Base-by-base conservation (phyloP, 1,140 invertebrate genomes). In the Bombus pyrosoma region DNA sequence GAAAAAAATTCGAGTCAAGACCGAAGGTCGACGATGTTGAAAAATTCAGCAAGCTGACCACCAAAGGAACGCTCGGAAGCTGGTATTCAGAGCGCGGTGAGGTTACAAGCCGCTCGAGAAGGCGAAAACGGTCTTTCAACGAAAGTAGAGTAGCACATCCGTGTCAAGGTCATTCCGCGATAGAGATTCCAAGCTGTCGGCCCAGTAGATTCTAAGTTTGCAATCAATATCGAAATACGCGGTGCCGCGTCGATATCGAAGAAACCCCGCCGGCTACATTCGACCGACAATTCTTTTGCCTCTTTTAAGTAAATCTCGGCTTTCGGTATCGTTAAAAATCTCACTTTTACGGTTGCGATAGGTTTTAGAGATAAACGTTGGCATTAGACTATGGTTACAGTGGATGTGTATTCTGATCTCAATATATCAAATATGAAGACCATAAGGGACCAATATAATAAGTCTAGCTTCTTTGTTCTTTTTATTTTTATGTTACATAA, bases 181-280 rank as follows among this genome's bases (percentile, higher is more conserved):
- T 88, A 86, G 86, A 90, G 83, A 90, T 90, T 90, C 86, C 59
- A 62, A 75, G 37, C 71, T 41, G n/a, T 34, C 47, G 12, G 28
- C 34, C 64, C 62, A 43, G 59, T 57, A 57, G 86, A 90, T 83
- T 90, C 81, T 75, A 72, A 84, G 77, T 82, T 89, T 41, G 86
- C 86, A 86, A 90, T 90, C 89, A 62, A 90, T 90, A 90, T 90
- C 88, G 89, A 89, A 85, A 81, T 81, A 84, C 81, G 64, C n/a
- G 78, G 47, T 80, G 62, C 5, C 39, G 37, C 80, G 74, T 74
- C 73, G 78, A 80, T 77, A 90, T 89, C 74, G 79, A 47, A 59
- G 37, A 66, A 85, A 69, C 41, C 57, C 73, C 81, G 62, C 68
- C 77, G 83, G 53, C 12, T 28, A 75, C 71, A n/a, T 79, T 41